Evolutionary conservation across 2,113 vertebrate genomes (phyloP).

Genomic region (Crotalus viridis): DNA sequence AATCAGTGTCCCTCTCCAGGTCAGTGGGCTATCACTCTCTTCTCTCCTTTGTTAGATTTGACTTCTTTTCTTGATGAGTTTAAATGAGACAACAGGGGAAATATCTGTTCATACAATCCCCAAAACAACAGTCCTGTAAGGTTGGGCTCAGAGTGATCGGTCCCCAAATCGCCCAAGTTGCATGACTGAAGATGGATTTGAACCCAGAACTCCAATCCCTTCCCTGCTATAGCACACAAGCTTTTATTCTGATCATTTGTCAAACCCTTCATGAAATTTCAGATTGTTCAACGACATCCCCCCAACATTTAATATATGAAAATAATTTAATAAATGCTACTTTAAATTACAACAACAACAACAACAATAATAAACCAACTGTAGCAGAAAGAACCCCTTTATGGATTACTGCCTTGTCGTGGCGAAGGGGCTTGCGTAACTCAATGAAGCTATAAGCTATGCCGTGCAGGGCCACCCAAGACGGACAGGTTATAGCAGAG

Average conservation of each 20-base stretch:
- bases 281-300: neutral
- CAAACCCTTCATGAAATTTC: neutral
- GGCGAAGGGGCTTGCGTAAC: too few relatives aligned
- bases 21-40: neutral
- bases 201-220: neutral
- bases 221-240: neutral
- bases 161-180: neutral
- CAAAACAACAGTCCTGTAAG: neutral
- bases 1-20: neutral
- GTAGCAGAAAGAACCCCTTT: neutral
- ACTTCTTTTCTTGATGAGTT: neutral
- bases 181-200: neutral
- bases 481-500: too few relatives aligned
- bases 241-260: neutral
- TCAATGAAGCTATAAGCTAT: too few relatives aligned
- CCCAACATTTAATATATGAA: neutral
- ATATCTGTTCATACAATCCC: neutral
- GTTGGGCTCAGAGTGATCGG: neutral
- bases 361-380: neutral
- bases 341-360: neutral
- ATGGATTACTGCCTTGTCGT: too few relatives aligned
- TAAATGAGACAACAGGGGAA: neutral
- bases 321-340: neutral
- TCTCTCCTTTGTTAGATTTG: neutral
- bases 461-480: too few relatives aligned